Conservation (phyloP, 2,888 invertebrate genomes). For the Parapristionchus giblindavisi region DNA sequence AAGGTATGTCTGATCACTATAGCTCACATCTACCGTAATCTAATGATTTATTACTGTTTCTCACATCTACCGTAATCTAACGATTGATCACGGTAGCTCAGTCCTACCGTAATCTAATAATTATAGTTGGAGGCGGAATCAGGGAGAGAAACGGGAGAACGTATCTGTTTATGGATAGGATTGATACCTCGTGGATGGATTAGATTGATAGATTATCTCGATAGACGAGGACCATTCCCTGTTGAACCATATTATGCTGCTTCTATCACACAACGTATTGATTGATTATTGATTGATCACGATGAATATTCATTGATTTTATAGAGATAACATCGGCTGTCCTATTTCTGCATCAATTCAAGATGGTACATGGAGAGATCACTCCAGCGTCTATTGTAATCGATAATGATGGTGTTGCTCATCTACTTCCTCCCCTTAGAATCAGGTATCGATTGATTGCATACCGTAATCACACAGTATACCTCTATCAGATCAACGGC, state of each 20-base stretch:
- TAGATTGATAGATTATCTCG: slow-evolving; percentile 3
- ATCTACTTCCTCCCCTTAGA: neutral
- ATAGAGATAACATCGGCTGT: slow-evolving; percentile 3
- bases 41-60: no score
- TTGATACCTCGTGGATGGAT: slow-evolving; percentile 22
- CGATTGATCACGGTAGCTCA: no score
- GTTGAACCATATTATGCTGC: neutral
- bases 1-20: no score
- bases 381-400: neutral
- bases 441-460: neutral
- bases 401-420: neutral
- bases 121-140: no score
- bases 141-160: no score
- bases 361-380: slow-evolving; percentile 18
- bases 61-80: no score
- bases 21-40: no score
- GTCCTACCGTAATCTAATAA: no score
- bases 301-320: neutral
- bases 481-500: neutral
- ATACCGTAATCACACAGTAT: neutral
- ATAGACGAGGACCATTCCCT: slow-evolving; percentile 17
- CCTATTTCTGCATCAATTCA: slow-evolving; percentile 26
- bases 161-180: no score
- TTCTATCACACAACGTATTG: slow-evolving; percentile 14
- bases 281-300: neutral